Evolutionary conservation across 2,113 vertebrate genomes (phyloP), one percentile per base, ranked within the genome.

Genomic region (Conger conger): DNA sequence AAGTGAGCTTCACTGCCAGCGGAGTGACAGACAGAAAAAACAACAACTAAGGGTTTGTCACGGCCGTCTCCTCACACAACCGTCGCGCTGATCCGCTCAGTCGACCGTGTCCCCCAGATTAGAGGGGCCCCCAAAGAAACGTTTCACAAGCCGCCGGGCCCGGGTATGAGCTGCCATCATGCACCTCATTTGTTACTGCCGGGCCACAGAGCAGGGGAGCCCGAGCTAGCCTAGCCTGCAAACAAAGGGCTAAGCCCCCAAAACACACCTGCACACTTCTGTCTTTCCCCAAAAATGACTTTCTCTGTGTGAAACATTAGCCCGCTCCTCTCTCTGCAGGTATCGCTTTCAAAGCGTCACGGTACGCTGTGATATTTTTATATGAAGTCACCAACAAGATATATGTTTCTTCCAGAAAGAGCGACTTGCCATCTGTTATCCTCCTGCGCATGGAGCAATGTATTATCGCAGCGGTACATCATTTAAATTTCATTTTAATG

Each of bases 331-430:
- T 63, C 57, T 63, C 80, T 54, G 45, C 80, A 82, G 80, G 33
- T 54, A 82, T 15, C 18, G 13, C 73, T 85, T 83, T 84, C 42
- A 79, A 79, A 84, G 73, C 73, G 78, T 57, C 45, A 17, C 78
- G 11, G 36, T 81, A 37, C 79, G 30, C 54, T 80, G 20, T 60
- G 33, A 36, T 81, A 60, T 53, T 53, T 73, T 77, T 36, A 45
- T 35, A 80, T 76, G 73, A 85, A 30, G 38, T 50, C 60, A 30
- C 79, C 30, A 27, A 36, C 63, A 73, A 81, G 79, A 40, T 79
- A 81, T 85, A 38, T 85, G 84, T 85, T 81, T 40, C 84, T 16
- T 81, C 16, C 37, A 40, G 38, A 33, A 81, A 73, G 13, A 81
- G 84, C n/a, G 30, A 81, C 13, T 85, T 20, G 27, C 79, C 60